Percentiles rank a stretch among this genome's conserved stretches.
These are phyloP conservation scores for Platypus cylindrus DNA, from an alignment of 2,888 invertebrate genomes.

Conservation along the genomic window DNA sequence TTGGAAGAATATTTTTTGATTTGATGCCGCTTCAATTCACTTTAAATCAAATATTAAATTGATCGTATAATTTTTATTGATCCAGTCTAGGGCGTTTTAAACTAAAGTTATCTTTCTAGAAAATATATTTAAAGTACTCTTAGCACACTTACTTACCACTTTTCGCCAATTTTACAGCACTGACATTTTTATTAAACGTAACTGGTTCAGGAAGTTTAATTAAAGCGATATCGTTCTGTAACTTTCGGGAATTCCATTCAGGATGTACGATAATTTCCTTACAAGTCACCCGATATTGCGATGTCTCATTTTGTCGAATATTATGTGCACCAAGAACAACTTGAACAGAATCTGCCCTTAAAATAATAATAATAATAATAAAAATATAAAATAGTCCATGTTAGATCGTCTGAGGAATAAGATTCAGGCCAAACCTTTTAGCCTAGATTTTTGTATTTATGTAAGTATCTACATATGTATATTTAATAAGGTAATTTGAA, in stretches of 20 bases:
- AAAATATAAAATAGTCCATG: not conserved
- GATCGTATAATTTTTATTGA: too few species aligned
- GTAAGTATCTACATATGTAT: slow-evolving; percentile 1
- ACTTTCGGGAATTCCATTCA: slow-evolving; percentile 10
- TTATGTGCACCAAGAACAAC: slow-evolving; percentile 13
- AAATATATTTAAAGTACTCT: too few species aligned
- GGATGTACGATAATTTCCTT: slow-evolving; percentile 13
- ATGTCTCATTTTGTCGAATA: slow-evolving; percentile 11
- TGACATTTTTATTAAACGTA: slow-evolving; percentile 12
- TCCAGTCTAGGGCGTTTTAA: too few species aligned
- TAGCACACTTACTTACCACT: slow-evolving; percentile 14
- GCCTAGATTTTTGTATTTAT: not conserved
- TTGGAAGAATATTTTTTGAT: too few species aligned
- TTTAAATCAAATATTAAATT: too few species aligned
- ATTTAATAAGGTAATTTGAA: too few species aligned
- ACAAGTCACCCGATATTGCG: slow-evolving; percentile 8
- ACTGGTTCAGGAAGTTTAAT: slow-evolving; percentile 13
- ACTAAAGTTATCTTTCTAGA: too few species aligned
- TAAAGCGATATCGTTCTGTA: slow-evolving; percentile 13
- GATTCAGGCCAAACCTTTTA: too few species aligned
- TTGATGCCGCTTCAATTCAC: too few species aligned
- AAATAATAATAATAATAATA: slow-evolving; percentile 1
- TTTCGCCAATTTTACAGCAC: slow-evolving; percentile 7
- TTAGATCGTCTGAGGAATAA: too few species aligned
- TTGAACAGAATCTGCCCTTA: slow-evolving; percentile 9